These are phyloP conservation scores for Stenotaenia linearis DNA, from an alignment of 2,888 invertebrate species.

Conservation along the genomic window DNA sequence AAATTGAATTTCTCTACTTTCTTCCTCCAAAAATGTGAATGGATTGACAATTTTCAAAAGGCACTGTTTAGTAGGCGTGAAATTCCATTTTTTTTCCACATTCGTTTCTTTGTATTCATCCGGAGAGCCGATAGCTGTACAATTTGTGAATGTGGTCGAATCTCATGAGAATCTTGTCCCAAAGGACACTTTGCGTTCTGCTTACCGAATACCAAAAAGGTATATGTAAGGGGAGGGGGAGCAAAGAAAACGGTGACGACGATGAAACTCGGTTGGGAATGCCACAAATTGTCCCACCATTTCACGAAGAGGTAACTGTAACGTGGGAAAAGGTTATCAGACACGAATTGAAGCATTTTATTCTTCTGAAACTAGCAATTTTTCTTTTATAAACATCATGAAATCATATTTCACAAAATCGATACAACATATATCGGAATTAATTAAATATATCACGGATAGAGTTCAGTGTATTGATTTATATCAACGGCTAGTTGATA, in stretches of 20 bases:
- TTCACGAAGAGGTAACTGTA: background rate
- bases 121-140: background rate
- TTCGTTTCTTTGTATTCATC: background rate
- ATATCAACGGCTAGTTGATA: no score
- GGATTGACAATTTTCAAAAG: background rate
- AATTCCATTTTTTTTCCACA: background rate
- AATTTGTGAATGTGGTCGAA: conserved; percentile 15
- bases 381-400: background rate
- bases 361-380: background rate
- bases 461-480: no score
- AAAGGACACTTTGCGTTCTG: conserved; percentile 3
- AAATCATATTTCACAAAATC: no score
- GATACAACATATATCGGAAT: no score
- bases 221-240: background rate
- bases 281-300: background rate
- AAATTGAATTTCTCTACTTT: background rate
- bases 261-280: background rate
- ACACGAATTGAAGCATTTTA: background rate
- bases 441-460: no score
- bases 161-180: background rate
- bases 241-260: background rate
- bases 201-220: conserved; percentile 17
- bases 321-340: background rate
- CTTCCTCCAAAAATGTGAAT: background rate
- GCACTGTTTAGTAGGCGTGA: background rate